These are phyloP conservation scores for Mayetiola destructor DNA, from an alignment of 2,888 invertebrate genomes.

Conservation along the genomic window DNA sequence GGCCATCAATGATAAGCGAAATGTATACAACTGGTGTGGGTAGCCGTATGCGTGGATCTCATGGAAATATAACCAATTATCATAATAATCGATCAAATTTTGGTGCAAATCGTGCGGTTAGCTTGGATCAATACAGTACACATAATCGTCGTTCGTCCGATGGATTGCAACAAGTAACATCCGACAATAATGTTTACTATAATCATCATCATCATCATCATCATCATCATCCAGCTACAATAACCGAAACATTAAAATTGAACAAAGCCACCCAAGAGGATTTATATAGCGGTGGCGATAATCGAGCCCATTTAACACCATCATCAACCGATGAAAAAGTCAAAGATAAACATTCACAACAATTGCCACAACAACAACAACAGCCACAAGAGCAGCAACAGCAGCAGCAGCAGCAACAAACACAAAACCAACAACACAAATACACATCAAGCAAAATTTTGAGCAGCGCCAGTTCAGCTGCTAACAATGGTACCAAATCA, in stretches of 20 bases:
- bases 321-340: not conserved
- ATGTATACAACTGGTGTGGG: conserved; percentile 34
- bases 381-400: not conserved
- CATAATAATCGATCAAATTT: conserved; percentile 33
- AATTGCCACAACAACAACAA: not conserved
- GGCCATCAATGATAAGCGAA: conserved; percentile 36
- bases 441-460: not conserved
- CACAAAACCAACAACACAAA: not conserved
- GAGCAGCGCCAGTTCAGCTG: not conserved
- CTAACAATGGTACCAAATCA: conserved; percentile 20
- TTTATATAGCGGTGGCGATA: not conserved
- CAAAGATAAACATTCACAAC: not conserved
- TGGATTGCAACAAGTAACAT: conserved; percentile 33
- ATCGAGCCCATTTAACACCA: not conserved
- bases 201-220: conserved; percentile 31
- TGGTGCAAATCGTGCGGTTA: conserved; percentile 35
- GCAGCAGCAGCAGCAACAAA: not conserved
- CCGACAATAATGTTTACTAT: conserved; percentile 34
- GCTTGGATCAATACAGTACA: conserved; percentile 34
- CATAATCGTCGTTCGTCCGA: conserved; percentile 34
- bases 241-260: conserved; percentile 14
- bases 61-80: conserved; percentile 35
- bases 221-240: conserved; percentile 21
- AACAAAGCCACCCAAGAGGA: not conserved
- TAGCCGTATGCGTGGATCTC: conserved; percentile 33